phyloP scores from a whole-genome alignment of 1,140 invertebrate species.

The Microvelia longipes region DNA sequence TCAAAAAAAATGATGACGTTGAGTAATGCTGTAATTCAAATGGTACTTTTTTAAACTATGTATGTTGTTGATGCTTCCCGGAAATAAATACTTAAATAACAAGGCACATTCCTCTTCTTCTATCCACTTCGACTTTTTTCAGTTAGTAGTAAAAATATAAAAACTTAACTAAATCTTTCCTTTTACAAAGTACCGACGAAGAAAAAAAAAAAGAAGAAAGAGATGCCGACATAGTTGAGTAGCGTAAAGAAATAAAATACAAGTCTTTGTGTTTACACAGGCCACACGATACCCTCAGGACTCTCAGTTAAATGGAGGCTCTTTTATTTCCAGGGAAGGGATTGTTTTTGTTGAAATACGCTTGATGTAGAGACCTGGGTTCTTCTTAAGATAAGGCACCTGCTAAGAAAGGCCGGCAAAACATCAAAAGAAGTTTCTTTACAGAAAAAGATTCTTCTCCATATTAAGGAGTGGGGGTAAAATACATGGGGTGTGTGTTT shows the following conservation, averaged over 20 bases:
- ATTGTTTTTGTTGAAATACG: background rate
- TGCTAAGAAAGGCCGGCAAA: background rate
- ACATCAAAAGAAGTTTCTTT: background rate
- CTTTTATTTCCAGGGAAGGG: too few species aligned
- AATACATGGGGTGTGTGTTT: background rate
- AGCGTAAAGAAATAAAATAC: background rate
- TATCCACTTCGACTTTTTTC: background rate
- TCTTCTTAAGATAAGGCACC: background rate
- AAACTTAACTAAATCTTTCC: background rate
- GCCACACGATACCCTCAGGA: background rate
- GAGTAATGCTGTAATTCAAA: too few species aligned
- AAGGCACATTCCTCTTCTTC: too few species aligned
- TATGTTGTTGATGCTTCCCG: too few species aligned
- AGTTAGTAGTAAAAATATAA: background rate
- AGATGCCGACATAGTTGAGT: background rate
- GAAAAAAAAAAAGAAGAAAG: background rate
- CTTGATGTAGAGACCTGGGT: background rate
- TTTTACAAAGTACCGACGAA: background rate
- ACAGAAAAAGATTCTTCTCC: background rate
- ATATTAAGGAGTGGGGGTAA: background rate
- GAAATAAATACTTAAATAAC: background rate
- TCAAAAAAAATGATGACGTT: too few species aligned
- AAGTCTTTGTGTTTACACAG: background rate
- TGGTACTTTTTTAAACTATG: too few species aligned
- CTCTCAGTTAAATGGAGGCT: background rate